Conservation (phyloP, 2,797 vertebrate species). For the Oreortyx pictus region DNA sequence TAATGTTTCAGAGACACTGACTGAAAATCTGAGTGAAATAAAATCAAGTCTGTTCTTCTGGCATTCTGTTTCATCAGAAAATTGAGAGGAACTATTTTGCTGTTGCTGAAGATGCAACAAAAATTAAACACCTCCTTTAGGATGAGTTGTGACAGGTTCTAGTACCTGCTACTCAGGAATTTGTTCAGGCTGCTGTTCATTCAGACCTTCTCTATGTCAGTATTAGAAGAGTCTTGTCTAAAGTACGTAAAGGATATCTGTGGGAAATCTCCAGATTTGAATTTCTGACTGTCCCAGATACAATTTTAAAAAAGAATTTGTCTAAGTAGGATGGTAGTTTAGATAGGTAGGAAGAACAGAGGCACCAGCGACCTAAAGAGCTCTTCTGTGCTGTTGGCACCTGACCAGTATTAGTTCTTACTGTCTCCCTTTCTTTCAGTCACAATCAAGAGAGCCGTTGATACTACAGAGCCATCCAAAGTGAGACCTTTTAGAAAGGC, state of each 20-base stretch:
- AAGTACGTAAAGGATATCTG: background rate
- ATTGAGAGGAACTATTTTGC: background rate
- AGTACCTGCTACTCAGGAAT: background rate
- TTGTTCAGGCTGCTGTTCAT: background rate
- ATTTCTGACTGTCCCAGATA: background rate
- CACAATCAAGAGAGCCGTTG: background rate
- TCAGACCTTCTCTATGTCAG: background rate
- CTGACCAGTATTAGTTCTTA: background rate
- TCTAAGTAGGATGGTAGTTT: background rate
- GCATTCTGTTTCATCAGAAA: background rate
- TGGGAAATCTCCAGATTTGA: background rate
- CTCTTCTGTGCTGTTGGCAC: background rate
- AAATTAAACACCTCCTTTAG: background rate
- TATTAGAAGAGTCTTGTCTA: background rate
- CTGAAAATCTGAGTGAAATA: background rate
- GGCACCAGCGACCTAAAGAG: too few species aligned
- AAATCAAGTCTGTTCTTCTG: background rate
- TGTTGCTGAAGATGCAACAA: background rate
- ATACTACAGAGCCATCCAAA: background rate
- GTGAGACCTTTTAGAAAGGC: background rate
- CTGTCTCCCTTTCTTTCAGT: background rate
- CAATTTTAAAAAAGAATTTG: background rate
- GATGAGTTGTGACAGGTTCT: background rate
- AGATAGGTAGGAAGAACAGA: background rate
- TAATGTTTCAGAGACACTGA: background rate